Evolutionary conservation across 2,113 vertebrate genomes (phyloP).

Genomic region (Saimiri boliviensis): DNA sequence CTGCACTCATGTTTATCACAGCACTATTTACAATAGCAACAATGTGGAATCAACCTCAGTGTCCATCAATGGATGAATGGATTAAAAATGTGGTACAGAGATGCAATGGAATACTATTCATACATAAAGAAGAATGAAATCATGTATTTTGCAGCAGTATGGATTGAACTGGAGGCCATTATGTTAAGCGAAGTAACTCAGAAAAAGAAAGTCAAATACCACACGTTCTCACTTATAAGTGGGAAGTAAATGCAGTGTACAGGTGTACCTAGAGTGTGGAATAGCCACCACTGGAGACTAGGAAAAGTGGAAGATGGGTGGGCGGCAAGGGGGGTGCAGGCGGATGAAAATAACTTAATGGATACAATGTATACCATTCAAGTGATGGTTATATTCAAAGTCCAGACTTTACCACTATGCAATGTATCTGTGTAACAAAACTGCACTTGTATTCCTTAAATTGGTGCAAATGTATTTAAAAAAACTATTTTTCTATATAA

Average conservation of each 20-base stretch:
- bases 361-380: neutral
- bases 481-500: neutral
- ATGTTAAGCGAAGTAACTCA: neutral
- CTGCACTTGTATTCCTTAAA: neutral
- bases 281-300: neutral
- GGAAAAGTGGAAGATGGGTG: neutral
- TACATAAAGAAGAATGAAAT: neutral
- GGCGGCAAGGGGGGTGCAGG: fast-evolving
- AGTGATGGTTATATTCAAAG: neutral
- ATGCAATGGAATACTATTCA: neutral
- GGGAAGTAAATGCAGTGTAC: neutral
- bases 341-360: neutral
- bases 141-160: neutral
- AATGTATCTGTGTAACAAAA: neutral
- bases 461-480: neutral
- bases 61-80: neutral
- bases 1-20: neutral
- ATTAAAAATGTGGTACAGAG: neutral
- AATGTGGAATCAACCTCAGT: neutral
- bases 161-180: neutral
- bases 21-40: neutral
- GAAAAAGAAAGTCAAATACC: neutral
- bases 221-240: neutral
- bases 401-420: neutral
- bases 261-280: neutral